Percentiles rank a stretch among this genome's conserved stretches.
These are phyloP conservation scores for Echiichthys vipera DNA, from an alignment of 2,797 vertebrate species.

Conservation along the genomic window DNA sequence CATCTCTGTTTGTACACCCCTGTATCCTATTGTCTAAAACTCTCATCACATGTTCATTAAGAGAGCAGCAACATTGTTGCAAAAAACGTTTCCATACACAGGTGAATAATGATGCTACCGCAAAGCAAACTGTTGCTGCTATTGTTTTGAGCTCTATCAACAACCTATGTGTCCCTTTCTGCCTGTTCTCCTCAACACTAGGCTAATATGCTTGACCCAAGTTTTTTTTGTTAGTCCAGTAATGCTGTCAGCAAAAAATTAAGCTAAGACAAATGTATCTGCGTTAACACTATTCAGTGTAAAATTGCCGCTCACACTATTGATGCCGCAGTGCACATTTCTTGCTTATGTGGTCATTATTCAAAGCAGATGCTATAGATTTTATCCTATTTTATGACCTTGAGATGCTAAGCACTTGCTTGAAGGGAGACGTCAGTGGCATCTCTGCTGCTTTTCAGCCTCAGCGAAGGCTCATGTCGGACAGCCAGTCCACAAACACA, in stretches of 20 bases:
- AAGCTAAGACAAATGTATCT: conserved; percentile 70
- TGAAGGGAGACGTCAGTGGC: conserved; percentile 76
- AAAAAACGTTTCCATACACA: conserved; percentile 35
- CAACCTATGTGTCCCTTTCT: conserved; percentile 62
- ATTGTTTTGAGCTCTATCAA: conserved; percentile 67
- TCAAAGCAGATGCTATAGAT: conserved; percentile 84
- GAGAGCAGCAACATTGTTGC: conserved; percentile 21
- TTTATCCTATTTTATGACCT: conserved; percentile 80
- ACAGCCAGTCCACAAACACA: conserved; percentile 40
- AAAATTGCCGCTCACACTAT: conserved; percentile 66
- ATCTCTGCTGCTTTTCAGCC: conserved; percentile 69
- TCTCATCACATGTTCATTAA: conserved; percentile 74
- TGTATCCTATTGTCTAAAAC: conserved; percentile 46
- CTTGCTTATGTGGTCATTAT: conserved; percentile 83
- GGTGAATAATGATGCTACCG: conserved; percentile 43
- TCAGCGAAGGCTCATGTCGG: conserved; percentile 22
- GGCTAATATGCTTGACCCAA: conserved; percentile 41
- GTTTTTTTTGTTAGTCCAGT: conserved; percentile 40
- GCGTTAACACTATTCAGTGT: conserved; percentile 67
- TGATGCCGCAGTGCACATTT: conserved; percentile 74
- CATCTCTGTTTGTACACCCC: conserved; percentile 56
- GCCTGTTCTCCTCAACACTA: conserved; percentile 32
- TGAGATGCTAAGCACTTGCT: conserved; percentile 78
- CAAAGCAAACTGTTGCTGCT: conserved; percentile 48
- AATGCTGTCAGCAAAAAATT: conserved; percentile 74